Percentiles rank a stretch among this genome's conserved stretches.
Evolutionary conservation across 2,113 vertebrate genomes (phyloP).

Genomic region (Corythoichthys intestinalis): DNA sequence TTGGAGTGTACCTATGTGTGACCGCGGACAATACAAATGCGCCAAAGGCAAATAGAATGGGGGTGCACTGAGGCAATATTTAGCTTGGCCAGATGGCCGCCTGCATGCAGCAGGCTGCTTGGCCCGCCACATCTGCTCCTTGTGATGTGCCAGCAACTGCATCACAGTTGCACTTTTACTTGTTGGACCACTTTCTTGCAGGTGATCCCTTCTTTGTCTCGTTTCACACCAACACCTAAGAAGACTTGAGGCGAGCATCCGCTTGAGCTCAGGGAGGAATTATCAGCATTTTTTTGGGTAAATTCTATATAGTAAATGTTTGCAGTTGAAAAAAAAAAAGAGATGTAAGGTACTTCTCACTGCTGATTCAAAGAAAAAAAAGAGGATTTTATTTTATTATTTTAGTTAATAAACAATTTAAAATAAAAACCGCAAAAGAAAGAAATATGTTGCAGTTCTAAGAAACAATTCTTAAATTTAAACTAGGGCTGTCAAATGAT

Average conservation of each 20-base stretch:
- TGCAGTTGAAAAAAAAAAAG: no score
- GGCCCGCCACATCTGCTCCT: constrained; percentile 75
- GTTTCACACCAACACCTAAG: neutral
- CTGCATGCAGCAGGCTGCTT: constrained; percentile 70
- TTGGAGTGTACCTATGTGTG: constrained; percentile 75
- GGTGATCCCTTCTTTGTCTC: constrained; percentile 21
- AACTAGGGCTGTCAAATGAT: no score
- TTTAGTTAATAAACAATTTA: no score
- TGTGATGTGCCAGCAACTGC: constrained; percentile 65
- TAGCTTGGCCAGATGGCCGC: constrained; percentile 78
- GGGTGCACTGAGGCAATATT: constrained; percentile 76
- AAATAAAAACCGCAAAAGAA: neutral
- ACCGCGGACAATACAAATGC: constrained; percentile 71
- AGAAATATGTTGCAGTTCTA: neutral
- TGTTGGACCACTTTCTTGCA: constrained; percentile 40
- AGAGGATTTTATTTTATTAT: no score
- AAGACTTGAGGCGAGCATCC: neutral
- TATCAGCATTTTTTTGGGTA: no score
- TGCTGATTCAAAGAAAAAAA: no score
- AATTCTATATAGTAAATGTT: no score
- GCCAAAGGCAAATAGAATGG: constrained; percentile 77
- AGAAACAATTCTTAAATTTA: neutral
- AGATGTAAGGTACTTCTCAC: no score
- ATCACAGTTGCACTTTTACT: constrained; percentile 54
- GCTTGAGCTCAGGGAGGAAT: neutral